Conservation (phyloP, 2,888 invertebrate genomes). For the Parthenolecanium corni region DNA sequence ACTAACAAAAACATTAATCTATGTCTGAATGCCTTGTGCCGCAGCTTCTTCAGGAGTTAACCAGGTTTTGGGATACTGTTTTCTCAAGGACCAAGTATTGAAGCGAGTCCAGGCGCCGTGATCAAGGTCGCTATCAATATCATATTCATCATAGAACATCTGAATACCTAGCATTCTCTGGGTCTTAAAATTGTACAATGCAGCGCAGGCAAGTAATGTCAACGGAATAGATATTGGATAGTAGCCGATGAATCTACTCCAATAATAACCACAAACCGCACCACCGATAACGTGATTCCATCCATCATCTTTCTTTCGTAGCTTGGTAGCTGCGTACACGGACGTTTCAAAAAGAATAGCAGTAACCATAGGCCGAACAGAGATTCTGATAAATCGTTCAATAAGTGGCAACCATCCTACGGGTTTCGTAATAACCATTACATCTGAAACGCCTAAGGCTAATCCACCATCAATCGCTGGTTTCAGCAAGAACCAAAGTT, state of each 20-base stretch:
- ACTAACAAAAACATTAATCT: no score
- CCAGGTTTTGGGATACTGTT: no score
- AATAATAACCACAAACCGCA: neutral
- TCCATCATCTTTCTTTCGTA: conserved; percentile 2
- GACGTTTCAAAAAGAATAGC: neutral
- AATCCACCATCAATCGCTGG: neutral
- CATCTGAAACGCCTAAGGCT: neutral
- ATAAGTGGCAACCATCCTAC: neutral
- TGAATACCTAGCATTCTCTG: no score
- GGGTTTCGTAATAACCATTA: neutral
- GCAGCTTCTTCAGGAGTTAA: no score
- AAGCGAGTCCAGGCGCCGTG: no score
- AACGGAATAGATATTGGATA: no score
- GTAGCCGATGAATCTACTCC: neutral
- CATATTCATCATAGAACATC: no score
- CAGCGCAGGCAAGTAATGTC: no score
- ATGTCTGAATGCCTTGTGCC: no score
- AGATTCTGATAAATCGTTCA: neutral
- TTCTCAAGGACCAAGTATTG: no score
- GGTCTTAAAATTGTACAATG: no score
- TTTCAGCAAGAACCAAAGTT: neutral
- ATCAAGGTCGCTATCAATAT: no score
- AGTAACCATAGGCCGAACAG: neutral
- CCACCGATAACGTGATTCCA: conserved; percentile 2
- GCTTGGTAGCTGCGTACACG: neutral